Conservation (phyloP, 2,797 vertebrate genomes). For the Hoplostethus atlanticus region DNA sequence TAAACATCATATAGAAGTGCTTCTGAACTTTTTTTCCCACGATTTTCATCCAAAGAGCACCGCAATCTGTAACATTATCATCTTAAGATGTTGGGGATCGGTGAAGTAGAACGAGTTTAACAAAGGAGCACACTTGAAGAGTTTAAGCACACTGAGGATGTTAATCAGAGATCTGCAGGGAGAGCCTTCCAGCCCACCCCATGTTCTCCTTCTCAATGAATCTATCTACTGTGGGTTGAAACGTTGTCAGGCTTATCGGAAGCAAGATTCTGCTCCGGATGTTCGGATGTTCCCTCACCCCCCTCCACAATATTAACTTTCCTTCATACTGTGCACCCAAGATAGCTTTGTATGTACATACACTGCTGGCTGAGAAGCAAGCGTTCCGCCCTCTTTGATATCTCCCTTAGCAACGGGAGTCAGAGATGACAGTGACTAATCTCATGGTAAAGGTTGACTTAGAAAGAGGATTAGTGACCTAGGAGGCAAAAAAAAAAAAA, state of each 20-base stretch:
- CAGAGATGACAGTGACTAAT: constrained; percentile 32
- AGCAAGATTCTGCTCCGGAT: too few species aligned
- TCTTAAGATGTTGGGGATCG: too few species aligned
- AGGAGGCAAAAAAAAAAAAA: constrained; percentile 7
- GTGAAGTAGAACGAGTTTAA: too few species aligned
- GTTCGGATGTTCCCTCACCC: too few species aligned
- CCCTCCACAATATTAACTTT: neutral
- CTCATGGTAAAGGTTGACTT: constrained; percentile 46
- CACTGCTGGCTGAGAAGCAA: constrained; percentile 8
- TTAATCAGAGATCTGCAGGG: too few species aligned
- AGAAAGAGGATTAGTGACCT: constrained; percentile 46
- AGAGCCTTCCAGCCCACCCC: too few species aligned
- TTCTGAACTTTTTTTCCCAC: neutral
- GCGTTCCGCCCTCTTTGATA: constrained; percentile 17
- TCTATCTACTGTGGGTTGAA: too few species aligned
- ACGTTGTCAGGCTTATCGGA: too few species aligned
- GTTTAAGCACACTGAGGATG: too few species aligned
- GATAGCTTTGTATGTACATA: constrained; percentile 1
- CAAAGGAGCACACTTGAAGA: too few species aligned
- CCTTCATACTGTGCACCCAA: neutral
- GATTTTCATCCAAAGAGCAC: neutral
- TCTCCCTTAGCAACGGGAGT: constrained; percentile 30
- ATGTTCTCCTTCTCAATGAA: too few species aligned
- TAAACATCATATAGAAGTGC: constrained; percentile 18
- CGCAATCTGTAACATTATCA: too few species aligned